Evolutionary conservation across 1,140 invertebrate genomes (phyloP).

Genomic region (Drosophila arizonae): DNA sequence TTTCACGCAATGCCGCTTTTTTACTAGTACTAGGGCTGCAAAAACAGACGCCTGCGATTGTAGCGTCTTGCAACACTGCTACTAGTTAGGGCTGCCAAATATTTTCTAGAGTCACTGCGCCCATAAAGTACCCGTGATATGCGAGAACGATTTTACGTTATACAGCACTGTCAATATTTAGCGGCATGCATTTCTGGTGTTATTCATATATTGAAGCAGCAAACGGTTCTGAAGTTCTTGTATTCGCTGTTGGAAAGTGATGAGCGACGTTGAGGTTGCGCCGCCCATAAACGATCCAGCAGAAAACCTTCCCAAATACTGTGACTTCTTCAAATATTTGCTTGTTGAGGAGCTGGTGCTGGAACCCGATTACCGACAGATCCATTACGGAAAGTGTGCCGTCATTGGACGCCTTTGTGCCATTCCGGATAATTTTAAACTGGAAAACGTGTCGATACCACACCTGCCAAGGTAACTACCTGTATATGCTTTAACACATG

Average conservation of each 20-base stretch:
- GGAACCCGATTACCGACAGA: slow-evolving; percentile 42
- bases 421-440: slow-evolving; percentile 18
- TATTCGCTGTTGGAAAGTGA: slow-evolving; percentile 9
- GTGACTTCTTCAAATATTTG: slow-evolving; percentile 52
- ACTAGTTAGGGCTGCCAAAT: not conserved
- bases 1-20: slow-evolving; percentile 33
- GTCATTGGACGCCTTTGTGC: slow-evolving; percentile 57
- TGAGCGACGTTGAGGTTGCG: slow-evolving; percentile 18
- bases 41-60: not conserved
- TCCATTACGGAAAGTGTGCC: slow-evolving; percentile 69
- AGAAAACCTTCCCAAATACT: slow-evolving; percentile 47
- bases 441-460: slow-evolving; percentile 62
- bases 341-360: slow-evolving; percentile 67
- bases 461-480: slow-evolving; percentile 50
- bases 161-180: slow-evolving; percentile 11
- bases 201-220: not conserved
- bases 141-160: not conserved
- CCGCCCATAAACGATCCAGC: not conserved
- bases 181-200: slow-evolving; percentile 1
- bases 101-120: not conserved
- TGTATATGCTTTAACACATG: not conserved
- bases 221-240: not conserved
- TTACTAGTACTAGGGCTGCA: slow-evolving; percentile 5
- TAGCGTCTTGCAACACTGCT: slow-evolving; percentile 1
- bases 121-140: slow-evolving; percentile 1